Evolutionary conservation across 2,113 vertebrate species (phyloP).

Genomic region (Nansenia antarctica): DNA sequence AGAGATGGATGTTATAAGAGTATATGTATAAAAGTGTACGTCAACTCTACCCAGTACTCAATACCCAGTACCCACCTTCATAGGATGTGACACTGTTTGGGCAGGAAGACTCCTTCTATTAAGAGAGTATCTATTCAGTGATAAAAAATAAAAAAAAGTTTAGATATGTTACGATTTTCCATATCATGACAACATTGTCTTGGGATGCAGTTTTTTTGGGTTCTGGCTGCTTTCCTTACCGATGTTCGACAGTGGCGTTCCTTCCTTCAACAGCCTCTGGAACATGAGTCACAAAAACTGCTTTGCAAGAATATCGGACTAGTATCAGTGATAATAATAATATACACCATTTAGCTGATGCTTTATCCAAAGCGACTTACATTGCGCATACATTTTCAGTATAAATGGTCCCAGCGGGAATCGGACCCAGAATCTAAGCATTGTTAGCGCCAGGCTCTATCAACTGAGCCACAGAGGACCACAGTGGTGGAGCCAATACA

Average conservation of each 20-base stretch:
- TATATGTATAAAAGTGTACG: too few species aligned
- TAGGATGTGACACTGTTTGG: not conserved
- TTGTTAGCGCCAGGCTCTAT: too few species aligned
- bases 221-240: too few species aligned
- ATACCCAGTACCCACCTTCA: constrained; percentile 6
- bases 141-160: not conserved
- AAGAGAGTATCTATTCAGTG: not conserved
- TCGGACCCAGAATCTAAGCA: too few species aligned
- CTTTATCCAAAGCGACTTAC: too few species aligned
- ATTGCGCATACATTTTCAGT: too few species aligned
- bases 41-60: not conserved
- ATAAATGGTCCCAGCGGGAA: too few species aligned
- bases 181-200: not conserved
- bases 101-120: constrained; percentile 5
- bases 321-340: too few species aligned
- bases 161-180: not conserved
- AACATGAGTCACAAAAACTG: not conserved
- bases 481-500: not conserved
- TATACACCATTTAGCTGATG: too few species aligned
- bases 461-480: not conserved
- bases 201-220: too few species aligned
- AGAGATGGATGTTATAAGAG: not conserved
- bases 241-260: not conserved
- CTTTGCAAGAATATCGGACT: too few species aligned
- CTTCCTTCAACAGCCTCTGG: constrained; percentile 4